These are phyloP conservation scores for Pyrgilauda ruficollis DNA, from an alignment of 2,113 vertebrate species.

Conservation along the genomic window DNA sequence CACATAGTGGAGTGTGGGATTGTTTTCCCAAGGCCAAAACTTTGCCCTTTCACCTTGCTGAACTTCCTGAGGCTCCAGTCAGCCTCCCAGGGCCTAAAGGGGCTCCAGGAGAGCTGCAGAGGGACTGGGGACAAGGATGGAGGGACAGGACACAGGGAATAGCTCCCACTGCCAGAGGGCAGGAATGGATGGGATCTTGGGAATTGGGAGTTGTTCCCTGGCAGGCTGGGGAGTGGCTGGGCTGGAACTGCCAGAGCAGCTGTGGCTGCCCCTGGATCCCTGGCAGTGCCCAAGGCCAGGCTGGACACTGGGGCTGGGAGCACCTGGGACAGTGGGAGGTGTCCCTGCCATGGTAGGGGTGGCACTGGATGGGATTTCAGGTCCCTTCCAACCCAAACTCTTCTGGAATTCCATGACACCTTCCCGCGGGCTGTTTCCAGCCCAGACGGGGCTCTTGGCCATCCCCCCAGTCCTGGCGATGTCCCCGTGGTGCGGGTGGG, in stretches of 20 bases:
- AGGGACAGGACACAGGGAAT: not conserved
- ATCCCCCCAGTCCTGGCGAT: not conserved
- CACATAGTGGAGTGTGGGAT: fast-evolving
- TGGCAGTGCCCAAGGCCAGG: not conserved
- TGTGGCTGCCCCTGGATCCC: not conserved
- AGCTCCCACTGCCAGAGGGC: not conserved
- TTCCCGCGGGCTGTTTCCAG: no score
- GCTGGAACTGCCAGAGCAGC: not conserved
- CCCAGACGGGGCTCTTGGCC: not conserved
- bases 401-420: not conserved
- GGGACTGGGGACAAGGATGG: not conserved
- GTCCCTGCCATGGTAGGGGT: not conserved
- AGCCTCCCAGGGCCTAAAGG: fast-evolving
- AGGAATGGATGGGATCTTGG: not conserved
- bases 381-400: not conserved
- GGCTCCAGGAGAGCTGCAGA: not conserved
- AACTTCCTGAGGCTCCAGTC: not conserved
- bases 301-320: not conserved
- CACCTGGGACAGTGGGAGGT: not conserved
- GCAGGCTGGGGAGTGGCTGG: not conserved
- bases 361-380: fast-evolving
- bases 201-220: not conserved
- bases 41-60: not conserved
- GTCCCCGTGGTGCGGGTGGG: fast-evolving
- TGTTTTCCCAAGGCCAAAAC: not conserved